Conservation (phyloP, 2,113 vertebrate species). For the Austrofundulus limnaeus region DNA sequence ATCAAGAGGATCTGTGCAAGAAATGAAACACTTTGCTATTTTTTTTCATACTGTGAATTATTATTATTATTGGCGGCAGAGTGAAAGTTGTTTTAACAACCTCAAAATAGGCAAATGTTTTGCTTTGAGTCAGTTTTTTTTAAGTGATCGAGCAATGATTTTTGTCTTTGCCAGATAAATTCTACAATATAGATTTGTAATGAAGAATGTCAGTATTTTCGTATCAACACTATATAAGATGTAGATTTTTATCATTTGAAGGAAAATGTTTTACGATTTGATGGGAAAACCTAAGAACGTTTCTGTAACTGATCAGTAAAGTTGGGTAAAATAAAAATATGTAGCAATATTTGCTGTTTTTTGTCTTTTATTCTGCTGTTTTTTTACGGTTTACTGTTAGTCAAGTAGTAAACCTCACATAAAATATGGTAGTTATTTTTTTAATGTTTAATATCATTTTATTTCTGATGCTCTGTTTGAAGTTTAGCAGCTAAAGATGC, state of each 20-base stretch:
- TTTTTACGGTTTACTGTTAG: too few species aligned
- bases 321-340: conserved; percentile 81
- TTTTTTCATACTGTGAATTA: conserved; percentile 79
- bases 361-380: not conserved
- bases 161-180: conserved; percentile 70
- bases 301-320: conserved; percentile 70
- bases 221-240: conserved; percentile 74
- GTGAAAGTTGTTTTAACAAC: conserved; percentile 49
- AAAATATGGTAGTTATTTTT: too few species aligned
- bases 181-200: conserved; percentile 81
- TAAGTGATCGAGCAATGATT: conserved; percentile 66
- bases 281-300: conserved; percentile 63
- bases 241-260: conserved; percentile 78
- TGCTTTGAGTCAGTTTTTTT: conserved; percentile 32
- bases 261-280: conserved; percentile 71
- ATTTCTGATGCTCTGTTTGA: too few species aligned
- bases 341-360: conserved; percentile 50
- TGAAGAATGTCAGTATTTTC: conserved; percentile 84
- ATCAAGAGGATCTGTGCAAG: conserved; percentile 23
- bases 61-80: conserved; percentile 49
- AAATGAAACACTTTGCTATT: conserved; percentile 23
- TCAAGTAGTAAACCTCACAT: too few species aligned
- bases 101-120: conserved; percentile 56
- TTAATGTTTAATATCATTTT: too few species aligned
- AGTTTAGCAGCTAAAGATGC: too few species aligned